A percentile compares a stretch with the other conserved stretches of the same genome.
These are phyloP conservation scores for Platichthys stellatus DNA, from an alignment of 2,113 vertebrate genomes.

Conservation along the genomic window DNA sequence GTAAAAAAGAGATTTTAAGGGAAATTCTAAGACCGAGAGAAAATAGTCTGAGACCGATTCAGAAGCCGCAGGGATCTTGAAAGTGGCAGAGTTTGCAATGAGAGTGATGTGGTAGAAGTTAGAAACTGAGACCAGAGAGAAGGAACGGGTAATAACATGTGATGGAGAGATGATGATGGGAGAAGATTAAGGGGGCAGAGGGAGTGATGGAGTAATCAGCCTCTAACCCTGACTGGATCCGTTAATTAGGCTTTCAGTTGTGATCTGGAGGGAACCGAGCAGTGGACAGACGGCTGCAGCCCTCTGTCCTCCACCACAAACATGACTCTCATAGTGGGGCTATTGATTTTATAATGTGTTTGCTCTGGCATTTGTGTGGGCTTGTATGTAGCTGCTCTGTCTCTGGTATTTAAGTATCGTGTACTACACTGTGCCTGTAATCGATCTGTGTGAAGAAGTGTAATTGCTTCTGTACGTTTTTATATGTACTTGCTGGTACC, in stretches of 20 bases:
- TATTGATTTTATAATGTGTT: constrained; percentile 37
- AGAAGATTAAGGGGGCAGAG: constrained; percentile 18
- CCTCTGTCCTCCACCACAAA: constrained; percentile 36
- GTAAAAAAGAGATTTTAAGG: constrained; percentile 1
- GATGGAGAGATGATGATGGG: constrained; percentile 9
- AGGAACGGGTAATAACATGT: neutral
- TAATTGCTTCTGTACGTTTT: neutral
- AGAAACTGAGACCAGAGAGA: constrained; percentile 12
- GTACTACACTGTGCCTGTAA: neutral
- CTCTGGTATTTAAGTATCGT: neutral
- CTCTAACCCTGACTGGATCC: constrained; percentile 47
- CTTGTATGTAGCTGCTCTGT: neutral
- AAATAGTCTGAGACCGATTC: constrained; percentile 18
- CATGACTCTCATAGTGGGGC: constrained; percentile 17
- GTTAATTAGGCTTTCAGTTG: constrained; percentile 58
- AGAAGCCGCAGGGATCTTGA: neutral
- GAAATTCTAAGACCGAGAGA: constrained; percentile 16
- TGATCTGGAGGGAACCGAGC: constrained; percentile 15
- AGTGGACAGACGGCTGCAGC: constrained; percentile 5
- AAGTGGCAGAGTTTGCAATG: neutral
- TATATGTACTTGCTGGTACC: too few relatives aligned
- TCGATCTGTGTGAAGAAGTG: neutral
- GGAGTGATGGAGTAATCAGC: constrained; percentile 15
- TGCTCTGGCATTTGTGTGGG: constrained; percentile 10
- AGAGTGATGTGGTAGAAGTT: constrained; percentile 14